phyloP scores from a whole-genome alignment of 2,113 vertebrate genomes.

The Sinosuthora webbiana region DNA sequence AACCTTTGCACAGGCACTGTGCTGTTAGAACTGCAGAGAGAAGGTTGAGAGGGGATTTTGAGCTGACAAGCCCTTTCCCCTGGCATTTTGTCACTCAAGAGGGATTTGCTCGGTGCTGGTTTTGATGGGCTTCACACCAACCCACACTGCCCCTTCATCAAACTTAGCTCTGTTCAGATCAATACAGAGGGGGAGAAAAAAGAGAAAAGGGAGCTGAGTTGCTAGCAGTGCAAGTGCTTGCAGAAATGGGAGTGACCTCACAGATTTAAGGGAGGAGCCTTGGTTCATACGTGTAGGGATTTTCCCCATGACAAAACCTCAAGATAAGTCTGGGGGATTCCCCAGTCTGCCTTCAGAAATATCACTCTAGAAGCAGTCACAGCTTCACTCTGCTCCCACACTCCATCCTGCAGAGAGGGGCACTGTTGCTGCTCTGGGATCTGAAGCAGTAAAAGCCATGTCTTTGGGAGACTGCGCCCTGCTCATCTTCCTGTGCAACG shows the following conservation, averaged over 20 bases:
- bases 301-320: slow-evolving; percentile 43
- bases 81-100: neutral
- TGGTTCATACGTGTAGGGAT: neutral
- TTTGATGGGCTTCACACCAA: neutral
- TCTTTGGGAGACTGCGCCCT: neutral
- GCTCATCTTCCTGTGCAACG: slow-evolving; percentile 59
- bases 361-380: neutral
- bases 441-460: slow-evolving; percentile 3
- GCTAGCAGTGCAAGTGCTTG: neutral
- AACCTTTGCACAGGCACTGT: neutral
- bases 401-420: neutral
- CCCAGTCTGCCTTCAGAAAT: slow-evolving; percentile 32
- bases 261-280: neutral
- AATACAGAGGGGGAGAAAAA: neutral
- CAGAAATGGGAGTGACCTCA: neutral
- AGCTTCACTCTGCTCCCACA: slow-evolving; percentile 18
- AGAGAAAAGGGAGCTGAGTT: neutral
- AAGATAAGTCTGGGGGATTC: slow-evolving; percentile 9
- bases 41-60: neutral
- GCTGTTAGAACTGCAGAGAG: neutral
- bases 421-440: neutral
- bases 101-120: neutral
- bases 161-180: neutral
- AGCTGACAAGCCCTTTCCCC: neutral
- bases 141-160: neutral